Base-by-base conservation (phyloP, 2,888 invertebrate species). In the Cephus sareptanus region DNA sequence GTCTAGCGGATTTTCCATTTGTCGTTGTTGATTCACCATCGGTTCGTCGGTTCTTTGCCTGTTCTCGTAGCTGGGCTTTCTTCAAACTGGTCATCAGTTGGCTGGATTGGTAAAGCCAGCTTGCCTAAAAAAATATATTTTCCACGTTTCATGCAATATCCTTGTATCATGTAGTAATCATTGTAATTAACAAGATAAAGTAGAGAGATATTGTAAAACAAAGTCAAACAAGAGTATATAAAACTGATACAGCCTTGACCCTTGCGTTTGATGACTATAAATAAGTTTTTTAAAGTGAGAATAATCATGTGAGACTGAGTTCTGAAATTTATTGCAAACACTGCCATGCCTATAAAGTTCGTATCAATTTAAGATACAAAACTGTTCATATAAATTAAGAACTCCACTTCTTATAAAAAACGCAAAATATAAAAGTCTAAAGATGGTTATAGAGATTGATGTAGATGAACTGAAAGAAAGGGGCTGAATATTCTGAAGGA, bases 51-150 rank as follows among this genome's bases (percentile, higher is more conserved):
- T 87, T 90, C 91, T 94, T 94, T 79, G 94, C 92, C 77, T 94
- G 94, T 86, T 96, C 95, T 85, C 94, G 93, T 34, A 97, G 91
- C 89, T 97, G 97, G 1, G 97, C 96, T 85, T 94, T 94, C 92
- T 97, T 97, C 82, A 97, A 90, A 87, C 96, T 96, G 34, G 96
- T 95, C 96, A 98, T 97, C 85, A 98, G 92, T 90, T 96, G 96
- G 76, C 97, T 97, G 0, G 97, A 97, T 87, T 96, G 96, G 91
- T 96, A 97, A 78, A 98, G 92, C 97, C 98, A 98, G 83, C 96
- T 96, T 77, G 97, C 97, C 97, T 97, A 93, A 93, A 82, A 82
- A 81, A 77, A 75, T 77, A 74, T 76, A 74, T 76, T 34, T 75
- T 11, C n/a, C 12, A 75, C 30, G 34, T 73, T 15, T 11, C 33